Conservation (phyloP, 2,888 invertebrate genomes). For the Agonopterix alstromeriana region DNA sequence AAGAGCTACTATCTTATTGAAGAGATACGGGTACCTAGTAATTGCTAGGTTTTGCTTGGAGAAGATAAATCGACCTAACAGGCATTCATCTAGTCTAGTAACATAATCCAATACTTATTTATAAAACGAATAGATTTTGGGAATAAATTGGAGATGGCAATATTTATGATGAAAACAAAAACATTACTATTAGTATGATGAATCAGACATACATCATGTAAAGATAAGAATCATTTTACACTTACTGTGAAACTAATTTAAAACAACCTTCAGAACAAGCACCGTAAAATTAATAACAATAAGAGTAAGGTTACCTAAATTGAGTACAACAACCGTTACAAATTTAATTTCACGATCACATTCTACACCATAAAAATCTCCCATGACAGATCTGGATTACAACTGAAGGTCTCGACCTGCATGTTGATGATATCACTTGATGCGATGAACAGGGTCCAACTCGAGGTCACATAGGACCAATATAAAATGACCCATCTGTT, state of each 20-base stretch:
- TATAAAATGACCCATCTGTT: conserved; percentile 18
- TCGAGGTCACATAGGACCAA: conserved; percentile 35
- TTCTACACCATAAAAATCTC: conserved; percentile 25
- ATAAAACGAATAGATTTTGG: too few species aligned
- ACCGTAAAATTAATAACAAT: not conserved
- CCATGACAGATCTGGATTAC: conserved; percentile 45
- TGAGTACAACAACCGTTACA: conserved; percentile 29
- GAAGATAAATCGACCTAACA: conserved; percentile 1
- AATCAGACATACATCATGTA: too few species aligned
- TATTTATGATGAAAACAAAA: too few species aligned
- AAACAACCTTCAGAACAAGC: not conserved
- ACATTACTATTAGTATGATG: too few species aligned
- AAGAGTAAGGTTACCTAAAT: conserved; percentile 4
- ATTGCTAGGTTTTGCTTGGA: conserved; percentile 3
- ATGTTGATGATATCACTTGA: conserved; percentile 48
- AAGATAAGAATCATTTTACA: too few species aligned
- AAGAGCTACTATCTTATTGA: conserved; percentile 9
- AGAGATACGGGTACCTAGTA: not conserved
- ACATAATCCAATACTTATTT: too few species aligned
- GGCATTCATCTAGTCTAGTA: not conserved
- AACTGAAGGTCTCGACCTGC: conserved; percentile 50
- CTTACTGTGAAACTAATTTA: too few species aligned
- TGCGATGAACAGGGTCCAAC: conserved; percentile 24
- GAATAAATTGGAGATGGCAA: too few species aligned
- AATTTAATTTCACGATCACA: conserved; percentile 34